phyloP scores from a whole-genome alignment of 1,140 invertebrate species.

The Colletes latitarsis region DNA sequence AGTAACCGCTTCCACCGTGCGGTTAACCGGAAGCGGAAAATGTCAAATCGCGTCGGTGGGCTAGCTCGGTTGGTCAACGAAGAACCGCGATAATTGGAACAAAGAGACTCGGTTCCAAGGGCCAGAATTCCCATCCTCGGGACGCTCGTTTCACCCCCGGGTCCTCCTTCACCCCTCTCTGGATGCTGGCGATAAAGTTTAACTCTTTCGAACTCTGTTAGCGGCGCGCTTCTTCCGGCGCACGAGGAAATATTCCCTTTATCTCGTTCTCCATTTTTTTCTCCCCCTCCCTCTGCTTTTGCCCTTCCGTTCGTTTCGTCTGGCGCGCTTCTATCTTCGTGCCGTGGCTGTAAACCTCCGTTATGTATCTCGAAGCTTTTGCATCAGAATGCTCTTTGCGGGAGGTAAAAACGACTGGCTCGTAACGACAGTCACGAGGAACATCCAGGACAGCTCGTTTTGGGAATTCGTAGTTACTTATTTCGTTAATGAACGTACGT shows the following conservation, averaged over 20 bases:
- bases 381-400: no score
- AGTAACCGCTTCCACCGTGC: constrained; percentile 59
- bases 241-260: constrained; percentile 59
- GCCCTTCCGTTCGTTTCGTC: constrained; percentile 15
- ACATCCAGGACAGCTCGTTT: not conserved
- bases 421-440: not conserved
- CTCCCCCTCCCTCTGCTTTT: not conserved
- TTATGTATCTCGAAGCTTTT: no score
- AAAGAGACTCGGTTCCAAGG: constrained; percentile 67
- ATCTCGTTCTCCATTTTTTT: constrained; percentile 42
- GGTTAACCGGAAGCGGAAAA: constrained; percentile 67
- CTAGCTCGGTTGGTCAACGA: constrained; percentile 53
- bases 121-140: constrained; percentile 46
- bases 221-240: constrained; percentile 47
- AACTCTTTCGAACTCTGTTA: constrained; percentile 69
- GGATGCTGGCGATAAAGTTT: constrained; percentile 57
- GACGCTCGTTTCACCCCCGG: not conserved
- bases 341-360: not conserved
- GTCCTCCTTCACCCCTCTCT: constrained; percentile 12
- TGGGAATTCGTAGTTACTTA: no score
- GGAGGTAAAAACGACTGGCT: no score
- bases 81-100: constrained; percentile 71
- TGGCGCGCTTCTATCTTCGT: constrained; percentile 15
- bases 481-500: no score
- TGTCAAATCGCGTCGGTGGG: constrained; percentile 65